Conservation (phyloP, 2,797 vertebrate species). For the Gadopsis bispinosus region DNA sequence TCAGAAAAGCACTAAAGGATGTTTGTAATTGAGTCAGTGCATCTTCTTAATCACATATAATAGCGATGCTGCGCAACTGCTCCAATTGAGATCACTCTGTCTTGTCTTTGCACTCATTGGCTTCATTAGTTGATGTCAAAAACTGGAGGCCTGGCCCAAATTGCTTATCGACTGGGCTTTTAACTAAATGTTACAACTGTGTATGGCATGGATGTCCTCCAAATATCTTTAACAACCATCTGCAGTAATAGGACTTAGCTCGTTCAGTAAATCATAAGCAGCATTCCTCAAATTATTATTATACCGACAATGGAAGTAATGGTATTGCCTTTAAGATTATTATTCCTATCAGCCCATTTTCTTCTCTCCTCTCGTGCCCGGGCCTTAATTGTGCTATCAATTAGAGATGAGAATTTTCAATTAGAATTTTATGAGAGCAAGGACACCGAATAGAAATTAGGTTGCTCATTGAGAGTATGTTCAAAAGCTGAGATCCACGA, state of each 20-base stretch:
- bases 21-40: slow-evolving; percentile 62
- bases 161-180: slow-evolving; percentile 78
- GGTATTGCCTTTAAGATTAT: slow-evolving; percentile 67
- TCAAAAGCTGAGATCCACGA: slow-evolving; percentile 29
- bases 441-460: slow-evolving; percentile 54
- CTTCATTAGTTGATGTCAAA: slow-evolving; percentile 77
- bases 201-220: slow-evolving; percentile 65
- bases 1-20: slow-evolving; percentile 37
- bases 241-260: slow-evolving; percentile 54
- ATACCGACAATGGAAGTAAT: slow-evolving; percentile 66
- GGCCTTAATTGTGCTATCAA: slow-evolving; percentile 66
- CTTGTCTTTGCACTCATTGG: slow-evolving; percentile 67
- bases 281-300: slow-evolving; percentile 66
- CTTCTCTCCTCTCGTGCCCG: slow-evolving; percentile 43
- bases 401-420: slow-evolving; percentile 69
- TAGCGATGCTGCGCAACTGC: slow-evolving; percentile 39
- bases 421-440: slow-evolving; percentile 62
- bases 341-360: slow-evolving; percentile 62
- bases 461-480: slow-evolving; percentile 20
- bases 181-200: slow-evolving; percentile 73
- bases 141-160: slow-evolving; percentile 62
- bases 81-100: slow-evolving; percentile 54
- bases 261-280: slow-evolving; percentile 62
- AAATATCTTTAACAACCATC: slow-evolving; percentile 71
- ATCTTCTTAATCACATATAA: slow-evolving; percentile 69